Evolutionary conservation across 53 echinoderm and acorn worm genomes (phyloP), one percentile per base, ranked within the genome.

Genomic region (Actinopyga echinites): DNA sequence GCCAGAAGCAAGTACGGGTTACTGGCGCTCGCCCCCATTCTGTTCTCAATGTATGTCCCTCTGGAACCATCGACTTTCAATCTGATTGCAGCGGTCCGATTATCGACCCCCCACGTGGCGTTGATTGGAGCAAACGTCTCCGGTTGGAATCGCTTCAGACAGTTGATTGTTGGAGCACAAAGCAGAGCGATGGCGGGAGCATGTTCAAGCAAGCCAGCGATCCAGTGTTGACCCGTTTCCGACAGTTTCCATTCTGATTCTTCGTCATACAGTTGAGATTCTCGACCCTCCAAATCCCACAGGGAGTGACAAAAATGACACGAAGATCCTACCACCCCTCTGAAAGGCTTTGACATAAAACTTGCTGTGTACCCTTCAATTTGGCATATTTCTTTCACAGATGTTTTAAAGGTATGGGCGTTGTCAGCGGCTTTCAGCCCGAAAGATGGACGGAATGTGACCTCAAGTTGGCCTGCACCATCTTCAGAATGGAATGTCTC

Each of bases 1-100:
- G 94, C 91, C 11, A 94, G 68, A 4, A 87, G 79, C 8, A 95
- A 86, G 55, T 95, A 95, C 3, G 95, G 95, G 56, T 95, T 92
- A 55, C 89, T 87, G 1, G 84, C 90, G 42, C 89, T 84, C 42
- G 89, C 89, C 38, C 89, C 89, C 37, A 89, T 69, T 15, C 89
- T 80, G 56, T 89, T 85, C 26, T 89, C 89, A 43, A 86, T 53
- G 74, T 82, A 85, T 10, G 89, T 89, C 19, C 85, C 90, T 9
- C 73, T 64, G 34, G 67, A 66, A 13, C 90, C 86, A 33, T 90
- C 86, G 2, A 87, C 53, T 57, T 86, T 86, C 34, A 90, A 28
- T 20, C 86, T 65, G 5, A 90, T 77, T 30, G 86, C 86, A 11
- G 82, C 54, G 28, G 83, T 83, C 15, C 90, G 90, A 57, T 90